Base-by-base conservation (phyloP, 2,797 vertebrate genomes). In the Tenualosa ilisha region DNA sequence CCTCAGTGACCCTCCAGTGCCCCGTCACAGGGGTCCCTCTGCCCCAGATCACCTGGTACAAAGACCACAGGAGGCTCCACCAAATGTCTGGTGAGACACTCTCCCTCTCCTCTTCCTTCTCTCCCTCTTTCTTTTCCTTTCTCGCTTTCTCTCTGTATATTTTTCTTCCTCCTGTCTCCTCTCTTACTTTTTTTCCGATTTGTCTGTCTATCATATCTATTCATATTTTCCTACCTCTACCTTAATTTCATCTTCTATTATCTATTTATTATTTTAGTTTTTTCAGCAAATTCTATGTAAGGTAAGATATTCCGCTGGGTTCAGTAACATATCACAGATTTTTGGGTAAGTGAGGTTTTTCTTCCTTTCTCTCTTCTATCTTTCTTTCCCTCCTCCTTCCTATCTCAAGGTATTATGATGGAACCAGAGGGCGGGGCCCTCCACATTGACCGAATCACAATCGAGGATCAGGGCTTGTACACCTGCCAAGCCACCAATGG, bases 401-500 rank as follows among this genome's bases (percentile, higher is more conserved):
- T 17, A 40, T 17, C 59, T 40, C 12, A 15, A 98, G 98, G 98
- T 90, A 96, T 99, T 86, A 95, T 97, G 90, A 93, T 99, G 88
- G 95, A 95, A 81, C 93, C 95, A 0, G 96, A 96, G 92, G 97
- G 95, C 82, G 95, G 96, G 87, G 96, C 93, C 8, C 94, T 99
- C 87, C 95, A 97, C 92, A 98, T 99, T 88, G 97, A 97, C 91
- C 96, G 98, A 89, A 95, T 98, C 85, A 97, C 96, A 81, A 94
- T 92, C 87, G 97, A 98, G 87, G 98, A 99, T 85, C 96, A 97
- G 93, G 98, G 98, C 43, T 91, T 96, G 86, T 99, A 99, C 89
- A 97, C 93, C 7, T 99, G 98, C 89, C 94, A 93, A 91, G 98
- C 96, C 84, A 95, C 95, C 92, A 99, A 99, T 92, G 90, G 96